Evolutionary conservation across 2,797 vertebrate genomes (phyloP).

Genomic region (Perodicticus potto): DNA sequence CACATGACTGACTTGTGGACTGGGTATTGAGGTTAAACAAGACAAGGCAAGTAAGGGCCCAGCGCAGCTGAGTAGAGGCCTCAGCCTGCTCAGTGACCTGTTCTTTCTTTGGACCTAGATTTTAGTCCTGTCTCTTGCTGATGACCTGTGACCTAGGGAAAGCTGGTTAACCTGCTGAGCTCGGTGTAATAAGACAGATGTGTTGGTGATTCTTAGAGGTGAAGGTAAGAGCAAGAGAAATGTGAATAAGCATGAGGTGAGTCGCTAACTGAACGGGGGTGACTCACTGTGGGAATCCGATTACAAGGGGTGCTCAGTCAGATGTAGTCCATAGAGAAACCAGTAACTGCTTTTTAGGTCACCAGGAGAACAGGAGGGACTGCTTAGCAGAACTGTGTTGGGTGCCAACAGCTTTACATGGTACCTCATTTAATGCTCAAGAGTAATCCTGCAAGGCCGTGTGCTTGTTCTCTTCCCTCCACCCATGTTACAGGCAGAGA

Average conservation of each 20-base stretch:
- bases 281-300: background rate
- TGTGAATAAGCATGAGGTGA: background rate
- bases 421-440: background rate
- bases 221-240: background rate
- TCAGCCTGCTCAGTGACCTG: background rate
- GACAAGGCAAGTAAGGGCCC: background rate
- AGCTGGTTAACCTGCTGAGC: background rate
- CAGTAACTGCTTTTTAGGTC: background rate
- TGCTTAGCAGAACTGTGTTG: background rate
- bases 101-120: background rate
- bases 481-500: background rate
- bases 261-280: background rate
- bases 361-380: background rate
- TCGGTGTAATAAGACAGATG: background rate
- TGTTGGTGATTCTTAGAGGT: background rate
- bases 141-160: background rate
- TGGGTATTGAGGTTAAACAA: background rate
- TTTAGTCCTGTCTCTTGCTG: background rate
- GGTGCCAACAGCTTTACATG: background rate
- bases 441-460: background rate
- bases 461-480: background rate
- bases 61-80: background rate
- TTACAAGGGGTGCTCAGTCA: background rate
- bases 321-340: background rate
- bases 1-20: background rate